These are phyloP conservation scores for Bettongia penicillata DNA, from an alignment of 2,113 vertebrate genomes.

Conservation along the genomic window DNA sequence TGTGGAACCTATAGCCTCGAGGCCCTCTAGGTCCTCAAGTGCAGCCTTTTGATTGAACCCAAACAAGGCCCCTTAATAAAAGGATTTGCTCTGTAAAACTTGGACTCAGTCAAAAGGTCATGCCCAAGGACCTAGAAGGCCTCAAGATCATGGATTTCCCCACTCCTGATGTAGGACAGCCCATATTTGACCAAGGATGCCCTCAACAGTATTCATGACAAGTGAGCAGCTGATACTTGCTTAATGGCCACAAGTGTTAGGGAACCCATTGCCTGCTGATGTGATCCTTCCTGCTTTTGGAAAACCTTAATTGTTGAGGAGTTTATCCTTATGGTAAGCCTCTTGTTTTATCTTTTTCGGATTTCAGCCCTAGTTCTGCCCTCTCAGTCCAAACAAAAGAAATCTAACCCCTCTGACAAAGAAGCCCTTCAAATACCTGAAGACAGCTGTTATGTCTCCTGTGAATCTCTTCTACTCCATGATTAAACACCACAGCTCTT, in stretches of 20 bases:
- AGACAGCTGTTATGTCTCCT: background rate
- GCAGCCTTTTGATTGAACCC: too few species aligned
- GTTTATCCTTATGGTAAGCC: background rate
- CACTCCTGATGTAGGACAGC: background rate
- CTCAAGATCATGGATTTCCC: too few species aligned
- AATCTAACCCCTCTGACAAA: background rate
- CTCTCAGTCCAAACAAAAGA: background rate
- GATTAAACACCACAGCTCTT: background rate
- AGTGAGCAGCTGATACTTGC: background rate
- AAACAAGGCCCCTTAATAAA: too few species aligned
- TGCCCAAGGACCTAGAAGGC: too few species aligned
- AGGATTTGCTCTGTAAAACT: too few species aligned
- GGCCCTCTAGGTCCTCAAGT: too few species aligned
- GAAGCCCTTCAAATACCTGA: background rate
- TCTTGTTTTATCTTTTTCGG: background rate
- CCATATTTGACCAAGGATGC: background rate
- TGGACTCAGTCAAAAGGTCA: too few species aligned
- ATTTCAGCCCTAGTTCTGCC: background rate
- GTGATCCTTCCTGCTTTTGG: background rate
- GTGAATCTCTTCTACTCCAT: background rate
- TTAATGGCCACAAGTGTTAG: background rate
- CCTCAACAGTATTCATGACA: background rate
- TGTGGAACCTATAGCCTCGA: too few species aligned
- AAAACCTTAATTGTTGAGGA: background rate
- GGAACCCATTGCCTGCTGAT: background rate